These are phyloP conservation scores for Phaenicophaeus curvirostris DNA, from an alignment of 2,797 vertebrate species.

Conservation along the genomic window DNA sequence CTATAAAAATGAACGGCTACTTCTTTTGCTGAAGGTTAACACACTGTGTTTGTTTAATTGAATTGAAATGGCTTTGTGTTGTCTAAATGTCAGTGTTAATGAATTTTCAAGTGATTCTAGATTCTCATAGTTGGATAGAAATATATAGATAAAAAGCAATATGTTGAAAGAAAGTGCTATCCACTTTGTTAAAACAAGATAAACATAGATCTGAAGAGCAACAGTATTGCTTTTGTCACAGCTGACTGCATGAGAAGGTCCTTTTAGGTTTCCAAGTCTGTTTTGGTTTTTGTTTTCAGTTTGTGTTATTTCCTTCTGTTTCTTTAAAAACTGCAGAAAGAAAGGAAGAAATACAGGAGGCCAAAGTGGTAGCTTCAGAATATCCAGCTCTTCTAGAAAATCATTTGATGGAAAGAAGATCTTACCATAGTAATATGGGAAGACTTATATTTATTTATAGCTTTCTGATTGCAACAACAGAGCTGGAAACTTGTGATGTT, in stretches of 20 bases:
- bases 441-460: background rate
- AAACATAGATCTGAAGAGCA: slow-evolving; percentile 10
- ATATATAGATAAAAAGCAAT: slow-evolving; percentile 24
- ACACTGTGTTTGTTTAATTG: slow-evolving; percentile 79
- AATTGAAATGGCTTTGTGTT: slow-evolving; percentile 78
- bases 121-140: slow-evolving; percentile 32
- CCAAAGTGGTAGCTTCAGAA: background rate
- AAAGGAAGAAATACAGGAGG: background rate
- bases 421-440: background rate
- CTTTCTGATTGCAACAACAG: background rate
- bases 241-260: background rate
- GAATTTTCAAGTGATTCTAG: slow-evolving; percentile 65
- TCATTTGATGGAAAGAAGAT: background rate
- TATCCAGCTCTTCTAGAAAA: background rate
- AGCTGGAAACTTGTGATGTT: background rate
- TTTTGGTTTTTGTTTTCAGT: background rate
- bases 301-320: background rate
- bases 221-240: slow-evolving; percentile 14
- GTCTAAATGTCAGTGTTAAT: slow-evolving; percentile 79
- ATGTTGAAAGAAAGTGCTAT: background rate
- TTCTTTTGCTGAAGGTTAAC: slow-evolving; percentile 80
- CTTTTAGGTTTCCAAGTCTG: background rate
- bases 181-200: slow-evolving; percentile 4
- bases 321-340: background rate
- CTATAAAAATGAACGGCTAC: slow-evolving; percentile 75